Percentiles rank a stretch among this genome's conserved stretches.
Conservation (phyloP, 2,888 invertebrate species). For the Himalopsyche japonica region DNA sequence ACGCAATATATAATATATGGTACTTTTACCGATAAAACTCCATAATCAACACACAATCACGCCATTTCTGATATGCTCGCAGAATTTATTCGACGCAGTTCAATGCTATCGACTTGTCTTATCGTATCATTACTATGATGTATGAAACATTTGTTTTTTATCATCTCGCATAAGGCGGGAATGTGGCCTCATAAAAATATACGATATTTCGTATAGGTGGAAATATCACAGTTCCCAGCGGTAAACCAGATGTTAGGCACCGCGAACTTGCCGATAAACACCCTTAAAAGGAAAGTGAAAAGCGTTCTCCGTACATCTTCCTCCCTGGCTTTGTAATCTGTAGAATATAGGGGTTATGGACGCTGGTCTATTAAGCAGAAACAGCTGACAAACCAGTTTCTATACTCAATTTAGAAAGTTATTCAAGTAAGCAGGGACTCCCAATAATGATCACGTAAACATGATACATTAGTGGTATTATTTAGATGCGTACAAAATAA, state of each 20-base stretch:
- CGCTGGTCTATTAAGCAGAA: too few species aligned
- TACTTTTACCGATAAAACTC: neutral
- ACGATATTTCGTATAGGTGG: neutral
- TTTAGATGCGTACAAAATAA: too few species aligned
- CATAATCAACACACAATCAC: neutral
- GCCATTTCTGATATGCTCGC: neutral
- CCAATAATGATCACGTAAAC: too few species aligned
- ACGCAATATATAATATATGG: neutral
- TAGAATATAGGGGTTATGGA: too few species aligned
- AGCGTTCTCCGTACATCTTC: neutral
- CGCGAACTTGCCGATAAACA: neutral
- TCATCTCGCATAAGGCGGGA: neutral
- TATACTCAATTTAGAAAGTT: too few species aligned
- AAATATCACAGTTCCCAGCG: neutral
- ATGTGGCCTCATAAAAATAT: neutral
- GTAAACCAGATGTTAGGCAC: neutral
- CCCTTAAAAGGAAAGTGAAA: neutral
- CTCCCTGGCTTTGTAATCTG: too few species aligned
- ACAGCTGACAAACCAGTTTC: too few species aligned
- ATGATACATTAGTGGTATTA: too few species aligned
- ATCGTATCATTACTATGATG: constrained; percentile 1
- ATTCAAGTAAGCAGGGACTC: too few species aligned
- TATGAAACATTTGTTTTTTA: constrained; percentile 1
- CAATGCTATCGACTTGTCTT: neutral
- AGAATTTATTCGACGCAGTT: neutral